These are phyloP conservation scores for Herpailurus yagouaroundi DNA, from an alignment of 2,113 vertebrate species.

Conservation along the genomic window DNA sequence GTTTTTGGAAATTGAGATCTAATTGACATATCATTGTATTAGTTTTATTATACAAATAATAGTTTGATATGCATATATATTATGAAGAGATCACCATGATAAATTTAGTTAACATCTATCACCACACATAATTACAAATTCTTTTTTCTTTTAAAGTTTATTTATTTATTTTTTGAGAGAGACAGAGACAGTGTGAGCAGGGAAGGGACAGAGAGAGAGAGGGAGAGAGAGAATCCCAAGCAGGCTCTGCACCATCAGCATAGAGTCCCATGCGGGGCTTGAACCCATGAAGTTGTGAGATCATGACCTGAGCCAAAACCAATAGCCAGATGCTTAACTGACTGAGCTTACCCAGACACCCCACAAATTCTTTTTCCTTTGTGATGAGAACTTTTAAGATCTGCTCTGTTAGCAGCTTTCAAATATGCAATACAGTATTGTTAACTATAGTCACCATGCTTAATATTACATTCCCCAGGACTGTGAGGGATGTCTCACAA, in stretches of 20 bases:
- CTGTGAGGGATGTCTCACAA: too few relatives aligned
- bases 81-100: background rate
- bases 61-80: background rate
- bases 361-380: background rate
- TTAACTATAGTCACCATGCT: background rate
- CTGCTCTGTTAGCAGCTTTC: background rate
- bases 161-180: too few relatives aligned
- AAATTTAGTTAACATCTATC: background rate
- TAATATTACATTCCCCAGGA: background rate
- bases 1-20: background rate
- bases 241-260: too few relatives aligned
- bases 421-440: background rate
- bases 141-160: too few relatives aligned
- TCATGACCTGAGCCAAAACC: too few relatives aligned
- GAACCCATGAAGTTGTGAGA: too few relatives aligned
- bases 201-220: too few relatives aligned
- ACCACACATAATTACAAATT: background rate
- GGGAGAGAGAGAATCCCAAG: too few relatives aligned
- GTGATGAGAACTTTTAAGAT: background rate
- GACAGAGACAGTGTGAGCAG: too few relatives aligned
- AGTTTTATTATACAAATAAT: background rate
- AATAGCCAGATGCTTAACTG: too few relatives aligned
- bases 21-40: background rate
- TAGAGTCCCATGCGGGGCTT: too few relatives aligned
- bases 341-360: too few relatives aligned